These are phyloP conservation scores for Pristionchus mayeri DNA, from an alignment of 2,888 invertebrate species.

Conservation along the genomic window DNA sequence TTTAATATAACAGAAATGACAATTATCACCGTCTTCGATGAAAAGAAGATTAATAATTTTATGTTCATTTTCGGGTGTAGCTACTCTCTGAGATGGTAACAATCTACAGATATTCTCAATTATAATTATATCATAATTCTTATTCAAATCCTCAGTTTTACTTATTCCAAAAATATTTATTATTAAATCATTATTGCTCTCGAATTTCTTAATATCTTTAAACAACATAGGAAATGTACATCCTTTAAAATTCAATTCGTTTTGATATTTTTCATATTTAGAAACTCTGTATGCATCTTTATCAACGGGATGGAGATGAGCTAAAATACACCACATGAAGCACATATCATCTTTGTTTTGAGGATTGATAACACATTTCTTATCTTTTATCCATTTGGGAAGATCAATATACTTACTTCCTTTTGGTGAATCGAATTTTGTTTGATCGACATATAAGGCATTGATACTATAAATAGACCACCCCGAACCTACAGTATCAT, in stretches of 20 bases:
- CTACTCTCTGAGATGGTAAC: conserved; percentile 52
- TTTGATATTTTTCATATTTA: conserved; percentile 53
- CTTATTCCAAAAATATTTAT: conserved; percentile 54
- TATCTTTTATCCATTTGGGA: conserved; percentile 53
- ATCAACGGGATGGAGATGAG: conserved; percentile 54
- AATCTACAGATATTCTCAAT: too few relatives aligned
- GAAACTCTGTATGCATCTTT: conserved; percentile 54
- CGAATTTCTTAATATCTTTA: conserved; percentile 59
- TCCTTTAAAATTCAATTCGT: conserved; percentile 58
- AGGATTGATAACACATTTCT: conserved; percentile 53
- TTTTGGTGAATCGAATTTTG: conserved; percentile 44
- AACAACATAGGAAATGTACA: conserved; percentile 55
- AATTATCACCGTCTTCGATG: conserved; percentile 52
- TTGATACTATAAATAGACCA: conserved; percentile 50
- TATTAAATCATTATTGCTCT: conserved; percentile 57
- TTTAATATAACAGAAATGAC: conserved; percentile 57
- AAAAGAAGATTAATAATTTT: conserved; percentile 56
- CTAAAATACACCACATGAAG: conserved; percentile 58
- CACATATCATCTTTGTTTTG: conserved; percentile 56
- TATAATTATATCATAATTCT: too few relatives aligned
- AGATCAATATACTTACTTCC: conserved; percentile 52
- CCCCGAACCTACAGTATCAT: conserved; percentile 53
- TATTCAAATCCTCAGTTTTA: not conserved
- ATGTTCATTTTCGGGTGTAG: conserved; percentile 47
- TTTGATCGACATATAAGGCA: conserved; percentile 51